These are phyloP conservation scores for Narcine bancroftii DNA, from an alignment of 2,113 vertebrate species.

Conservation along the genomic window DNA sequence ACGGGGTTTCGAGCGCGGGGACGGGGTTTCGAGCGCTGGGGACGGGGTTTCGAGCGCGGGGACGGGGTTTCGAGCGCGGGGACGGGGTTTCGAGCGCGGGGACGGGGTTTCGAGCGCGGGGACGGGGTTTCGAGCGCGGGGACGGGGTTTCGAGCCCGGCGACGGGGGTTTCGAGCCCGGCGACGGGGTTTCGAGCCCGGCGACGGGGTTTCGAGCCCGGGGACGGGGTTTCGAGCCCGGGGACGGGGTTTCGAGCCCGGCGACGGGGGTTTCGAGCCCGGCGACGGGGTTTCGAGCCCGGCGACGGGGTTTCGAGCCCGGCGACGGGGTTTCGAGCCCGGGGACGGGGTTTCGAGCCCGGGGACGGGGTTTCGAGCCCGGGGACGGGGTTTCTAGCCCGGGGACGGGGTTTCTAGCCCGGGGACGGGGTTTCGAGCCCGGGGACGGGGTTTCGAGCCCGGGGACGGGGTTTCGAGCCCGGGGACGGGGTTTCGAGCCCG, in stretches of 20 bases:
- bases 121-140: neutral
- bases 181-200: neutral
- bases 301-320: neutral
- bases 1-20: too few species aligned
- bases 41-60: neutral
- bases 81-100: neutral
- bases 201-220: neutral
- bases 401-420: neutral
- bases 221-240: neutral
- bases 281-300: neutral
- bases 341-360: neutral
- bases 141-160: too few species aligned
- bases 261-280: too few species aligned
- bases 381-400: too few species aligned
- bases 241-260: too few species aligned
- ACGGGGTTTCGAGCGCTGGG: too few species aligned
- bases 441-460: neutral
- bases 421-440: neutral
- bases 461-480: neutral
- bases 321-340: neutral
- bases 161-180: neutral
- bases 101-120: neutral
- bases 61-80: neutral
- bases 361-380: neutral
- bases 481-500: neutral